Conservation (phyloP, 2,113 vertebrate genomes). For the rat (Rattus norvegicus) region DNA sequence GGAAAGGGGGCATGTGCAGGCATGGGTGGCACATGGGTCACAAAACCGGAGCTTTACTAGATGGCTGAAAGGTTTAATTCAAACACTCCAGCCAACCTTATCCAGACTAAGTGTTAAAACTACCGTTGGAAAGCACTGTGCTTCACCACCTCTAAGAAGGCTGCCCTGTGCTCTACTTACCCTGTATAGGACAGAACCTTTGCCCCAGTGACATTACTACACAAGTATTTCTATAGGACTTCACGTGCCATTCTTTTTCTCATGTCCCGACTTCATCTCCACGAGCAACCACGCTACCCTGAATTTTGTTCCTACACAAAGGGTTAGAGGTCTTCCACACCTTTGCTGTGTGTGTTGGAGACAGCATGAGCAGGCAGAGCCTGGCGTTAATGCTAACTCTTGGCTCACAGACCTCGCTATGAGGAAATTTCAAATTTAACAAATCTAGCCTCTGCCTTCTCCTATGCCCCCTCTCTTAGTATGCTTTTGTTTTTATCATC, state of each 20-base stretch:
- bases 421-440: neutral
- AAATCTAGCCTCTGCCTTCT: neutral
- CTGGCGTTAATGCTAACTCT: too few species aligned
- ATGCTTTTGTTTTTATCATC: neutral
- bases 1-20: rapidly evolving
- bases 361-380: neutral
- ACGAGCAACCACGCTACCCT: neutral
- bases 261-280: neutral
- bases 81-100: neutral
- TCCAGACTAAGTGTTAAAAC: neutral
- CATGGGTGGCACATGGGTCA: rapidly evolving
- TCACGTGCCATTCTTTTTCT: neutral
- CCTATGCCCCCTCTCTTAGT: neutral
- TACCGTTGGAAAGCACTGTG: neutral
- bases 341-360: too few species aligned
- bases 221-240: neutral
- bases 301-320: neutral
- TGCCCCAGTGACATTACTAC: neutral
- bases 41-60: neutral
- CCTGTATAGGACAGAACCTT: neutral
- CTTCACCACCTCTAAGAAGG: neutral
- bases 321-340: neutral
- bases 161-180: neutral
- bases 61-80: neutral
- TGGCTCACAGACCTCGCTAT: neutral